These are phyloP conservation scores for Cardiocondyla obscurior DNA, from an alignment of 1,140 invertebrate genomes.

Conservation along the genomic window DNA sequence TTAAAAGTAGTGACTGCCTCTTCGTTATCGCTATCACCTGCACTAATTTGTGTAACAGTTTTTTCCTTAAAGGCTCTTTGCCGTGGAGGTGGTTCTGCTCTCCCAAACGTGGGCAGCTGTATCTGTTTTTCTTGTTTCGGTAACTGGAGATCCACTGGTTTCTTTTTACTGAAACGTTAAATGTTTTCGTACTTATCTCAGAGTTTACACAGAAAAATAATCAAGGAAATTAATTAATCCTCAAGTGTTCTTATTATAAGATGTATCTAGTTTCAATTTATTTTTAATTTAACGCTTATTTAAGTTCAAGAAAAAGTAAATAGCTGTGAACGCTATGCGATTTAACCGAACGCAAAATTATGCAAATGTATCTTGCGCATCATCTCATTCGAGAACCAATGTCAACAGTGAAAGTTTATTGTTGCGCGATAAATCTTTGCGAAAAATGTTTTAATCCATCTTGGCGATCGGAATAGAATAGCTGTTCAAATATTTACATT, in stretches of 20 bases:
- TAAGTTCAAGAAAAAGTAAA: not conserved
- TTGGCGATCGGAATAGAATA: not conserved
- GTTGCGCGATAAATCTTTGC: not conserved
- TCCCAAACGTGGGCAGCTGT: conserved; percentile 73
- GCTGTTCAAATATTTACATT: conserved; percentile 79
- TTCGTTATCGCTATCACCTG: conserved; percentile 83
- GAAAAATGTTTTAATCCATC: conserved; percentile 15
- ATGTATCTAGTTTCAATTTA: not conserved
- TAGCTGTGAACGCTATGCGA: not conserved
- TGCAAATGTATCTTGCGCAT: not conserved
- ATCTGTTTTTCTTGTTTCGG: conserved; percentile 80
- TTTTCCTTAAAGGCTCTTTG: conserved; percentile 88
- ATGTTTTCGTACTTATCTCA: conserved; percentile 7
- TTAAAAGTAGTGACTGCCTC: conserved; percentile 85
- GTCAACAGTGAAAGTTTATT: not conserved
- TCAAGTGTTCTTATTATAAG: not conserved
- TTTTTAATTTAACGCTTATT: not conserved
- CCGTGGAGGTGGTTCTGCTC: conserved; percentile 77
- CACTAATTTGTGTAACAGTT: conserved; percentile 80
- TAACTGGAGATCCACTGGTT: conserved; percentile 85
- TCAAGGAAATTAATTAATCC: not conserved
- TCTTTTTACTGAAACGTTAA: conserved; percentile 77
- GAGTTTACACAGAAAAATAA: not conserved
- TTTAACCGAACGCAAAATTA: not conserved
- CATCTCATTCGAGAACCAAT: not conserved